Evolutionary conservation across 2,113 vertebrate genomes (phyloP).

Genomic region (Plecturocebus donacophilus): DNA sequence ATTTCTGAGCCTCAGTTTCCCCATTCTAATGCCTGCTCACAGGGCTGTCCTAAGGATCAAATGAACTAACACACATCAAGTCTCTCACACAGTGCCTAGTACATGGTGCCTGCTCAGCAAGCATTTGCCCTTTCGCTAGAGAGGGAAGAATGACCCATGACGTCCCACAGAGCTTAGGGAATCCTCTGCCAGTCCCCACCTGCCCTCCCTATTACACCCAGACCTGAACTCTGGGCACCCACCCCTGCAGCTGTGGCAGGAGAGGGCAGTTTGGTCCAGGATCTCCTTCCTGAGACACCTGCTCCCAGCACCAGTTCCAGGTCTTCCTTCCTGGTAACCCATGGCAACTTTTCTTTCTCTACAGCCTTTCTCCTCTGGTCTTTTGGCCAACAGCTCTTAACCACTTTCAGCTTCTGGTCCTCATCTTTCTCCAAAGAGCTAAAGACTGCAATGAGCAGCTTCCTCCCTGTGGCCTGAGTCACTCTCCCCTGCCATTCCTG

Average conservation of each 20-base stretch:
- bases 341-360: neutral
- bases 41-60: neutral
- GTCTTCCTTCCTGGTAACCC: neutral
- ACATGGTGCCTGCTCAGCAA: accelerated
- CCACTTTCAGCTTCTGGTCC: neutral
- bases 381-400: neutral
- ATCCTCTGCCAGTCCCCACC: neutral
- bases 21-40: neutral
- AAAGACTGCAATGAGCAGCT: neutral
- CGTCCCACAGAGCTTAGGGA: no score
- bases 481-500: neutral
- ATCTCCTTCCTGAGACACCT: neutral
- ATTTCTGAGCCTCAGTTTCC: neutral
- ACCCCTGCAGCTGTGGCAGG: no score
- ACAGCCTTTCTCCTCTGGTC: neutral
- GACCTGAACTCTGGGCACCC: neutral
- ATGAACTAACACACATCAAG: neutral
- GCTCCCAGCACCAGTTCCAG: neutral
- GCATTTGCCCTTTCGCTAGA: neutral
- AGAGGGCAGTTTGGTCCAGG: neutral
- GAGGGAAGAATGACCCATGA: neutral
- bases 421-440: neutral
- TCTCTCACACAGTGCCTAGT: neutral
- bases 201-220: neutral
- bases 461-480: accelerated